Evolutionary conservation across 2,113 vertebrate species (phyloP).

Genomic region (Erinaceus europaeus): DNA sequence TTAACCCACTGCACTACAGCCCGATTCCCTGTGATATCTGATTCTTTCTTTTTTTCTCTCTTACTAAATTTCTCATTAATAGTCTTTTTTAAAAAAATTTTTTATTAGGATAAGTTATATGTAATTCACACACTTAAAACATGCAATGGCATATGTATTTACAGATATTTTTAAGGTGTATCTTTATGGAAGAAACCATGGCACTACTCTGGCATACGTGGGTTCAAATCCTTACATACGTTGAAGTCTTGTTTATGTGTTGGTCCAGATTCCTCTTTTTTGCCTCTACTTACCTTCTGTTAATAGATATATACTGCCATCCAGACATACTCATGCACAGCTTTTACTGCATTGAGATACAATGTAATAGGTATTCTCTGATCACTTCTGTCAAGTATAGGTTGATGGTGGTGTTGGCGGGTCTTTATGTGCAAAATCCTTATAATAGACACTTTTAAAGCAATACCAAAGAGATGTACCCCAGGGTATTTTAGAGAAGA

Average conservation of each 20-base stretch:
- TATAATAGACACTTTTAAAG: neutral
- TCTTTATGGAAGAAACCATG: too few species aligned
- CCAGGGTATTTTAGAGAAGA: conserved; percentile 14
- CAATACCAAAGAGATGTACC: neutral
- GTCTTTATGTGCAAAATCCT: conserved; percentile 10
- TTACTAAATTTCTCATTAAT: too few species aligned
- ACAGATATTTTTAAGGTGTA: too few species aligned
- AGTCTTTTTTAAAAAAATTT: too few species aligned
- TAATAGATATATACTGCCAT: too few species aligned
- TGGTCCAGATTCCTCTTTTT: neutral
- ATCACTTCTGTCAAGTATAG: neutral
- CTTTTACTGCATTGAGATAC: neutral
- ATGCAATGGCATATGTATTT: too few species aligned
- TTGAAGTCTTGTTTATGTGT: neutral
- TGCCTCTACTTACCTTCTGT: neutral
- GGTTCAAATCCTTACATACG: neutral
- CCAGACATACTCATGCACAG: neutral
- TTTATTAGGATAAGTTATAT: too few species aligned
- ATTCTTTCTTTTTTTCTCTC: too few species aligned
- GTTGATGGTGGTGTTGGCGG: conserved; percentile 3
- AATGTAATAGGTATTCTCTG: neutral
- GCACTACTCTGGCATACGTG: too few species aligned
- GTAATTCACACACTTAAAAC: too few species aligned
- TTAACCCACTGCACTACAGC: too few species aligned
- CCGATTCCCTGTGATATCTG: too few species aligned